phyloP scores from a whole-genome alignment of 2,888 invertebrate genomes.

The Calliopum simillimum region DNA sequence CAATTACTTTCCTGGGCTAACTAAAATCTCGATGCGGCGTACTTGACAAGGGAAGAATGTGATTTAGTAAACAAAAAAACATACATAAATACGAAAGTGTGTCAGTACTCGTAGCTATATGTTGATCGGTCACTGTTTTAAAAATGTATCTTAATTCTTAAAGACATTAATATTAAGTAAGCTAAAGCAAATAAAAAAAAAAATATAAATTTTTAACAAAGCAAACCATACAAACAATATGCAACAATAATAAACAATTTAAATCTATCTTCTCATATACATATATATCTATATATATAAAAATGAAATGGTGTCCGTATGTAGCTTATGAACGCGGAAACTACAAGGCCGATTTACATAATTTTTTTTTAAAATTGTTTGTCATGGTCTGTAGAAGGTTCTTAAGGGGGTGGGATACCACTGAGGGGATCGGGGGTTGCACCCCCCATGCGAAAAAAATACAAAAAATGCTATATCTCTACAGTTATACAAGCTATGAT shows the following conservation, averaged over 20 bases:
- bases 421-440: too few species aligned
- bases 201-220: constrained; percentile 11
- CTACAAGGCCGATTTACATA: too few species aligned
- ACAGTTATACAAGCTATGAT: too few species aligned
- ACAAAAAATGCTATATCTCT: too few species aligned
- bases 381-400: too few species aligned
- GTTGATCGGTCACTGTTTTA: constrained; percentile 47
- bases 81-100: neutral
- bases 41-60: constrained; percentile 5
- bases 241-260: constrained; percentile 22
- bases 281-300: too few species aligned
- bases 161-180: constrained; percentile 31
- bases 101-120: neutral
- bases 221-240: constrained; percentile 14
- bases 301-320: too few species aligned
- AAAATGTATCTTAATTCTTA: constrained; percentile 25
- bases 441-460: too few species aligned
- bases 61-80: constrained; percentile 7
- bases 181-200: constrained; percentile 13
- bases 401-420: too few species aligned
- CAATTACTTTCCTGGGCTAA: constrained; percentile 82
- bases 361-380: too few species aligned
- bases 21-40: constrained; percentile 63
- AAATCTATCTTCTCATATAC: too few species aligned
- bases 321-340: too few species aligned